Percentiles rank a stretch among this genome's conserved stretches.
phyloP scores from a whole-genome alignment of 2,113 vertebrate species.

The Sciurus niger region DNA sequence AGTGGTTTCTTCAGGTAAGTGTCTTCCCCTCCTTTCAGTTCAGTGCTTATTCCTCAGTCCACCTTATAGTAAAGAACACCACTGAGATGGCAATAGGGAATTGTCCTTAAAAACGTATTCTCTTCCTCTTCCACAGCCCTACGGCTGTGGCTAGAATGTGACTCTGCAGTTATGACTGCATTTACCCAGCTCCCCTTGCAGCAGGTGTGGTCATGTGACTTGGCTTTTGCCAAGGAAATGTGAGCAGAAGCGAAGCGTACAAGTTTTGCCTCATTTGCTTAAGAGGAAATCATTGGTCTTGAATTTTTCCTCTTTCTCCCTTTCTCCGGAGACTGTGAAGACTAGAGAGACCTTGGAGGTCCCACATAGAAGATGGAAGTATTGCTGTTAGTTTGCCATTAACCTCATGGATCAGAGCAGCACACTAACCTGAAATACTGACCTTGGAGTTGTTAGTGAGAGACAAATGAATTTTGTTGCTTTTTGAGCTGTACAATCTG shows the following conservation, averaged over 20 bases:
- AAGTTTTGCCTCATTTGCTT: neutral
- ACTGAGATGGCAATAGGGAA: neutral
- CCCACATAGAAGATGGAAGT: neutral
- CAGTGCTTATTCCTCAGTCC: neutral
- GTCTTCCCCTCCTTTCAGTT: neutral
- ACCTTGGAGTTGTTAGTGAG: neutral
- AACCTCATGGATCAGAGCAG: neutral
- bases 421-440: slow-evolving; percentile 9
- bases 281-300: neutral
- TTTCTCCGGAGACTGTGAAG: neutral
- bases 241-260: neutral
- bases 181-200: neutral
- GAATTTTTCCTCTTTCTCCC: neutral
- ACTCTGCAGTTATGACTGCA: neutral
- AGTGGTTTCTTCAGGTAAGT: neutral
- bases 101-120: neutral
- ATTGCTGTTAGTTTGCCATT: neutral
- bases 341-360: neutral
- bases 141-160: neutral
- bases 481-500: neutral
- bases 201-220: neutral
- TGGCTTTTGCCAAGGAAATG: neutral
- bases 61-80: neutral
- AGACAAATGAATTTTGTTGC: neutral
- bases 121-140: neutral